phyloP scores from a whole-genome alignment of 2,113 vertebrate genomes.

The Neomonachus schauinslandi region DNA sequence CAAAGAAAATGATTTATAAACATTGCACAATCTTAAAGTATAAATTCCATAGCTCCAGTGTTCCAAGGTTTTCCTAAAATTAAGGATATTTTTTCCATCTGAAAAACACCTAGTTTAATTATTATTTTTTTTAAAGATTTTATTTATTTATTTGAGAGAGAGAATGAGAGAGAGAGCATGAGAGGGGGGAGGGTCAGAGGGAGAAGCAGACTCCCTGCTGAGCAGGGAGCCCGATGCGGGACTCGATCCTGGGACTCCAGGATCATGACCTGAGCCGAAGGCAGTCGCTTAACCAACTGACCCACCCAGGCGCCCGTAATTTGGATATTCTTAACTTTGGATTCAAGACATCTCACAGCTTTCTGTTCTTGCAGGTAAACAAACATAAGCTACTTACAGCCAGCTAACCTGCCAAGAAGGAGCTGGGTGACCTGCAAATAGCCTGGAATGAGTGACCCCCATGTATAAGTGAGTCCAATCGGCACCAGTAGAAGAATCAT shows the following conservation, averaged over 20 bases:
- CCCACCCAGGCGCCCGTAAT: not conserved
- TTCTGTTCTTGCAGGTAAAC: not conserved
- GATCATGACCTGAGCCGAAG: too few species aligned
- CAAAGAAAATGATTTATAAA: slow-evolving; percentile 3
- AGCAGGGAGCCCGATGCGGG: too few species aligned
- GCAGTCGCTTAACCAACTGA: too few species aligned
- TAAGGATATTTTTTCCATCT: not conserved
- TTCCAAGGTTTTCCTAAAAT: not conserved
- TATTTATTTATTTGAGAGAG: too few species aligned
- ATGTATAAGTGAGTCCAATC: not conserved
- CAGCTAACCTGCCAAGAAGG: not conserved
- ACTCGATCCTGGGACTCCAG: too few species aligned
- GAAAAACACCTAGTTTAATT: not conserved
- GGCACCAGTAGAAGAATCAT: not conserved
- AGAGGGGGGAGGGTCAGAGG: too few species aligned
- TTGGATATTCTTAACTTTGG: not conserved
- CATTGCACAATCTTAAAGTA: not conserved
- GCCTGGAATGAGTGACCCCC: not conserved
- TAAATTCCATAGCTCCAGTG: not conserved
- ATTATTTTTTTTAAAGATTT: not conserved
- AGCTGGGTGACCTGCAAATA: not conserved
- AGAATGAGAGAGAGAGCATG: too few species aligned
- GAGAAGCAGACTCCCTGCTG: too few species aligned
- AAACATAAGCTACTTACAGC: not conserved
- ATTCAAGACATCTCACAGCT: not conserved